A percentile compares a stretch with the other conserved stretches of the same genome.
These are phyloP conservation scores for Campylomormyrus numenius DNA, from an alignment of 2,113 vertebrate species.

Conservation along the genomic window DNA sequence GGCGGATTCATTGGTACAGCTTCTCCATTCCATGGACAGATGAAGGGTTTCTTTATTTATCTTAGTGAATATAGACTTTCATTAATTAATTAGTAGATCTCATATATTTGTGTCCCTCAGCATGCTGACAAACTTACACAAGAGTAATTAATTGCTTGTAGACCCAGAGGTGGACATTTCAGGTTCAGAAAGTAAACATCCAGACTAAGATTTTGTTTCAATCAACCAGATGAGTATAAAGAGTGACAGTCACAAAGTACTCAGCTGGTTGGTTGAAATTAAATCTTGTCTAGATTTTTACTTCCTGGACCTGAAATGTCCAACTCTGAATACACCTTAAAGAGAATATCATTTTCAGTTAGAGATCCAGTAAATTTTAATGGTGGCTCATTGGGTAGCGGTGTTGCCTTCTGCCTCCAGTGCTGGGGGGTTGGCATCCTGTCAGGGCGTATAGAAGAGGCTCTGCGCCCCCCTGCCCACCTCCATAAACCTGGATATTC, in stretches of 20 bases:
- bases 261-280: not conserved
- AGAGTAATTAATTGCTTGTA: conserved; percentile 43
- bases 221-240: too few species aligned
- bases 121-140: not conserved
- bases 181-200: conserved; percentile 26
- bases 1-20: not conserved
- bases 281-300: not conserved
- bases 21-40: not conserved
- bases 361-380: not conserved
- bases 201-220: not conserved
- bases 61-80: not conserved
- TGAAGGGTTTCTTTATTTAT: not conserved
- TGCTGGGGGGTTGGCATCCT: not conserved
- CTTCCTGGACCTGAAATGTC: not conserved
- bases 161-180: not conserved
- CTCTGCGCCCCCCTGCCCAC: not conserved
- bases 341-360: not conserved
- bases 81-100: not conserved
- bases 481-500: not conserved
- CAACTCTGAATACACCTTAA: not conserved
- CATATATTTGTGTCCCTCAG: not conserved
- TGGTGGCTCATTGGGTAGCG: not conserved
- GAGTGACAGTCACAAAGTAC: too few species aligned
- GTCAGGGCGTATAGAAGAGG: not conserved
- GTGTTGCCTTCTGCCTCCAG: not conserved